phyloP scores from a whole-genome alignment of 2,888 invertebrate species.

The Athalia cordata region DNA sequence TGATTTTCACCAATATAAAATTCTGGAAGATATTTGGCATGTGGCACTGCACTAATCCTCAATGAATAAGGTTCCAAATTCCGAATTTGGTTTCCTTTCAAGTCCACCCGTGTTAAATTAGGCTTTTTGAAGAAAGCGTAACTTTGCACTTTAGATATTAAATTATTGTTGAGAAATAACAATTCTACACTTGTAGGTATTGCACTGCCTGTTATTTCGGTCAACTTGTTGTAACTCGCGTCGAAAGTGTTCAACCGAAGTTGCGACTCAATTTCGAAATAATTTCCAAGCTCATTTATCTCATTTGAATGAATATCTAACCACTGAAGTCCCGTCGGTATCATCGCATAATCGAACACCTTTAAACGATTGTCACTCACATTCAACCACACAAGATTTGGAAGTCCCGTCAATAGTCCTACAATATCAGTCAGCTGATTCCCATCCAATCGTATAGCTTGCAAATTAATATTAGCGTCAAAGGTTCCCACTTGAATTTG shows the following conservation, averaged over 20 bases:
- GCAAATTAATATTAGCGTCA: constrained; percentile 85
- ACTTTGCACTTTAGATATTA: constrained; percentile 88
- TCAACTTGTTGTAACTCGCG: constrained; percentile 87
- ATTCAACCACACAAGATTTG: constrained; percentile 89
- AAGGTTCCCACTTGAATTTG: constrained; percentile 86
- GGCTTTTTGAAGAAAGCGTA: constrained; percentile 92
- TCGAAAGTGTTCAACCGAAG: constrained; percentile 87
- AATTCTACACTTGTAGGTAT: constrained; percentile 89
- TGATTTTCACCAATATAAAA: constrained; percentile 92
- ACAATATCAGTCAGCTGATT: constrained; percentile 88
- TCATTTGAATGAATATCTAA: constrained; percentile 90
- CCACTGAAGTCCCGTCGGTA: constrained; percentile 89
- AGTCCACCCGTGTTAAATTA: constrained; percentile 87
- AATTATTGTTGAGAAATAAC: constrained; percentile 86
- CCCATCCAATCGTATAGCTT: constrained; percentile 88
- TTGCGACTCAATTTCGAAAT: constrained; percentile 88
- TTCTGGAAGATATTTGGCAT: constrained; percentile 84
- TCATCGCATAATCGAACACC: constrained; percentile 90
- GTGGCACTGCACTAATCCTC: constrained; percentile 84
- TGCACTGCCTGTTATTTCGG: constrained; percentile 87
- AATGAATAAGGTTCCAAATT: constrained; percentile 85
- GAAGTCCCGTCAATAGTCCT: constrained; percentile 86
- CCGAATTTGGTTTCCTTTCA: constrained; percentile 87
- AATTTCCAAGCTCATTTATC: constrained; percentile 88
- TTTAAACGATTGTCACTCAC: constrained; percentile 90